Percentiles rank a stretch among this genome's conserved stretches.
phyloP scores from a whole-genome alignment of 1,140 invertebrate species.

The Drosophila micromelanica region DNA sequence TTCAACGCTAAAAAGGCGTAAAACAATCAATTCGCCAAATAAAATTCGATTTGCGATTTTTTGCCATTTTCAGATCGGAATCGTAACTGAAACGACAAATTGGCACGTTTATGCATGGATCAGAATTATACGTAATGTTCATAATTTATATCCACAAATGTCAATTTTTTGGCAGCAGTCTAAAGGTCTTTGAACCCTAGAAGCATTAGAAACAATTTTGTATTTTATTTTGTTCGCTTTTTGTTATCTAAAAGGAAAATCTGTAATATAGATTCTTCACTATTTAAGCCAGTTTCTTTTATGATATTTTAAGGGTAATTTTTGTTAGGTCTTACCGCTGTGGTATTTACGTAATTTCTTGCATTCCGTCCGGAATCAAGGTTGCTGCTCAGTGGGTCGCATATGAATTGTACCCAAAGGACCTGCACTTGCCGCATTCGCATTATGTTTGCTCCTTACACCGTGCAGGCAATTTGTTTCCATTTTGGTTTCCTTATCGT shows the following conservation, averaged over 20 bases:
- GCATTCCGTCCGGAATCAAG: constrained; percentile 14
- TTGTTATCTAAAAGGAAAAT: neutral
- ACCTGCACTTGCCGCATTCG: constrained; percentile 66
- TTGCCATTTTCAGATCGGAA: constrained; percentile 19
- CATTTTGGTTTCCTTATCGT: constrained; percentile 81
- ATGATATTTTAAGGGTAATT: no score
- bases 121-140: constrained; percentile 44
- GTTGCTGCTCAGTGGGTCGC: constrained; percentile 47
- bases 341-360: neutral
- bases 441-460: constrained; percentile 65
- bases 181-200: constrained; percentile 2
- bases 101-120: constrained; percentile 44
- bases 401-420: constrained; percentile 65
- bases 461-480: constrained; percentile 76
- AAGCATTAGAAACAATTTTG: neutral
- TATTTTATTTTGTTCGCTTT: neutral
- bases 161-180: neutral
- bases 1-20: constrained; percentile 73
- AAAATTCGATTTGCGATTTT: constrained; percentile 77
- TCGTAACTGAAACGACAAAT: constrained; percentile 60
- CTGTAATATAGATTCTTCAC: neutral
- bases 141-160: constrained; percentile 42
- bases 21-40: constrained; percentile 78
- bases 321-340: neutral
- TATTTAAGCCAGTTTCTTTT: neutral